Evolutionary conservation across 1,140 invertebrate species (phyloP), one percentile per base, ranked within the genome.

Genomic region (Gonioctena quinquepunctata): DNA sequence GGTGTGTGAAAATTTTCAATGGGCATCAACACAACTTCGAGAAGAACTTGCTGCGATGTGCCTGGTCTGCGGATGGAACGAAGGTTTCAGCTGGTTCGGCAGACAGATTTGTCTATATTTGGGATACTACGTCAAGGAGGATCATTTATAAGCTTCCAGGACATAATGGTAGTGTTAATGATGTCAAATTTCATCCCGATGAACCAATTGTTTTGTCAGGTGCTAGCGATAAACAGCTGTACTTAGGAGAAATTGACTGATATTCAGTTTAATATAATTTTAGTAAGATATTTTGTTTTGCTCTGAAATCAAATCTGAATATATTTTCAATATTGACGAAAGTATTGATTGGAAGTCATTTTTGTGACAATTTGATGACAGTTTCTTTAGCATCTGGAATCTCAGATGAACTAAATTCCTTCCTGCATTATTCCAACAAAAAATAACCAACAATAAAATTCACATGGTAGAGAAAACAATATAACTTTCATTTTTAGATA

Each of bases 61-160:
- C 90, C 0, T 99, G 96, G 96, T 93, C 96, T 1, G 87, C 90
- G 1, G 95, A 97, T 85, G 94, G 95, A 2, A 91, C 89, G 54
- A 92, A 92, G 84, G 89, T 97, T 59, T 76, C 76, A 70, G 92
- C 94, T 0, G 98, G 98, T 0, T 99, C 96, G 6, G 92, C 96
- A 2, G 98, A 99, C 84, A 87, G 98, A 54, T 96, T 92, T 85
- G 93, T 99, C 6, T 98, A 99, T 82, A 88, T 99, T 54, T 99
- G 97, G 97, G 96, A 99, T 83, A 96, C 96, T 2, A 96, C 93
- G 2, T 91, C 92, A 3, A 85, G 96, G 50, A 88, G 94, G 62
- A 94, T 99, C 76, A 83, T 98, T 2, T 99, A 99, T 84, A 99
- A 98, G 86, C 86, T 99, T 62, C 98, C 98, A 0, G 98, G 98